Conservation (phyloP, 2,888 invertebrate species). For the Melanostoma scalare region DNA sequence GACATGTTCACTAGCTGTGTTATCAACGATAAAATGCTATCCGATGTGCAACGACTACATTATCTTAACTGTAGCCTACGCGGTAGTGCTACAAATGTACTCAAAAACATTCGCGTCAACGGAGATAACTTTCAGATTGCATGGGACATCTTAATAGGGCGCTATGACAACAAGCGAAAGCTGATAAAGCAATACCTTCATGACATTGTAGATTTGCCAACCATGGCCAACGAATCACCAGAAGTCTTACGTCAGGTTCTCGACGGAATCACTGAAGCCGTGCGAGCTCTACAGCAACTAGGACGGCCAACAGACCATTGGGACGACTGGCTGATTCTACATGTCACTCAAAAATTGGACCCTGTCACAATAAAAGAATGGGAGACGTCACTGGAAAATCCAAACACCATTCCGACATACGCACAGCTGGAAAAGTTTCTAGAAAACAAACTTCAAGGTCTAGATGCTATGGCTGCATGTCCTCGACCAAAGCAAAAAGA, state of each 20-base stretch:
- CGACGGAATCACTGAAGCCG: conserved; percentile 48
- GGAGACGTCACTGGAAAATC: conserved; percentile 51
- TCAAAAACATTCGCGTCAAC: conserved; percentile 43
- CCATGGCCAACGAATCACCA: conserved; percentile 29
- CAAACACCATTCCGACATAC: conserved; percentile 37
- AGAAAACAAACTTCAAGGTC: conserved; percentile 46
- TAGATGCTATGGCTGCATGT: conserved; percentile 37
- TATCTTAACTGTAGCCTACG: conserved; percentile 48
- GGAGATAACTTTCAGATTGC: conserved; percentile 51
- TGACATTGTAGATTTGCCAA: conserved; percentile 38
- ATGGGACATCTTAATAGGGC: conserved; percentile 55
- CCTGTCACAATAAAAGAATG: conserved; percentile 47
- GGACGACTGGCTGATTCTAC: conserved; percentile 60
- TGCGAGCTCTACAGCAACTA: conserved; percentile 47
- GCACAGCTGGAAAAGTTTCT: conserved; percentile 32
- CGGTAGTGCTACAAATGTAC: conserved; percentile 37
- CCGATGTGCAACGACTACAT: conserved; percentile 44
- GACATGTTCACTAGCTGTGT: conserved; percentile 49
- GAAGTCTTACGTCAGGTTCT: conserved; percentile 20
- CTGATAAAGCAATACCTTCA: conserved; percentile 42
- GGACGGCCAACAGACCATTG: conserved; percentile 40
- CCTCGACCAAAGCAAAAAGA: conserved; percentile 2
- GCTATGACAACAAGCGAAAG: conserved; percentile 59
- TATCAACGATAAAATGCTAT: conserved; percentile 31
- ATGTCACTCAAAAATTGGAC: conserved; percentile 56